Base-by-base conservation (phyloP, 2,888 invertebrate genomes). In the Amphipoea oculea region DNA sequence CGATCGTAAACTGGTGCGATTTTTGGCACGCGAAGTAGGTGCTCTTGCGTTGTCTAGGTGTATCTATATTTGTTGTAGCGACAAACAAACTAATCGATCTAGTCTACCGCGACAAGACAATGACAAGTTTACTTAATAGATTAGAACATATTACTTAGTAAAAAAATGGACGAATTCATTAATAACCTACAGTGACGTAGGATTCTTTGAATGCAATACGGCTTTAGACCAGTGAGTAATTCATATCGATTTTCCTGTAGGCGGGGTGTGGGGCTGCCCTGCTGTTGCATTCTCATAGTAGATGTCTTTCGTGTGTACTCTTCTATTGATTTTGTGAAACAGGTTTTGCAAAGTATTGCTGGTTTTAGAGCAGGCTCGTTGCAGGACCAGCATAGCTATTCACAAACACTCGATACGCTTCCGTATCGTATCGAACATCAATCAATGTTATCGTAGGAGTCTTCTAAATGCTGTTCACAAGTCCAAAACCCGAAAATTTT, bases 211-310 rank as follows among this genome's bases (percentile, higher is more conserved):
- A 88, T 85, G 88, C 65, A 79, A 9, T 48, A 73, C 3, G 69
- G 69, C n/a, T 65, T 62, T 42, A 42, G 77, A 62, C 42, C 73
- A 14, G 85, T 85, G 74, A 82, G 88, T 88, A 69, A 63, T 77
- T 51, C 20, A 57, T 73, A 88, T 85, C 23, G 86, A 88, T 85
- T 88, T 81, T 70, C 45, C 48, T 69, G 7, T 62, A 40, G 20
- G 23, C 12, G 20, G 29, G 23, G 14, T 17, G 40, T 63, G 62
- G 42, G 62, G n/a, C 42, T 23, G 17, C 11, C 63, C n/a, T 51
- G 48, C 29, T 51, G 12, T 62, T 74, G 70, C 29, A 62, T 36
- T 62, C 4, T 70, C 66, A 54, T 70, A 40, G 20, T 40, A 23
- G 7, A 23, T 36, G 67, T n/a, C 9, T 57, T 67, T 66, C 12